Percentiles rank a stretch among this genome's conserved stretches.
Evolutionary conservation across 2,888 invertebrate genomes (phyloP).

Genomic region (Troides oblongomaculatus): DNA sequence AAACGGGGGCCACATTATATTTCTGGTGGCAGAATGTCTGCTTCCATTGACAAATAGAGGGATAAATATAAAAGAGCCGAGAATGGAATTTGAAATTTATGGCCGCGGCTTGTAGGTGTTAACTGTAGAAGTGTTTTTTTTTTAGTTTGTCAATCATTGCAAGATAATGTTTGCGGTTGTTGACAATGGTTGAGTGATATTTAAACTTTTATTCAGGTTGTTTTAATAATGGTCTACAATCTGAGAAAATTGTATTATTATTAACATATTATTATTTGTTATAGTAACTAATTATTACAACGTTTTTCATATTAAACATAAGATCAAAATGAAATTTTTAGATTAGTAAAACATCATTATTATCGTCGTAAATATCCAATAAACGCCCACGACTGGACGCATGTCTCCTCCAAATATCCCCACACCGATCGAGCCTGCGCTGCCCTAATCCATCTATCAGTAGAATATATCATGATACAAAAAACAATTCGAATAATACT

Average conservation of each 20-base stretch:
- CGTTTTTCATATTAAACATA: too few species aligned
- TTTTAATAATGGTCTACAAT: conserved; percentile 1
- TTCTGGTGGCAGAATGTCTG: conserved; percentile 39
- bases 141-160: conserved; percentile 12
- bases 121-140: not conserved
- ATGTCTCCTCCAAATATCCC: too few species aligned
- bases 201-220: not conserved
- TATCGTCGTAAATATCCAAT: too few species aligned
- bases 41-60: conserved; percentile 54
- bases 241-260: not conserved
- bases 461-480: not conserved
- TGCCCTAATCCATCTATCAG: too few species aligned
- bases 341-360: not conserved
- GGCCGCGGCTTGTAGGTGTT: conserved; percentile 32
- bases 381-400: too few species aligned
- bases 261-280: too few species aligned
- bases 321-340: too few species aligned
- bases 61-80: conserved; percentile 44
- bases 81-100: conserved; percentile 57
- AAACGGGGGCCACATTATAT: conserved; percentile 44
- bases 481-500: not conserved
- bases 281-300: too few species aligned
- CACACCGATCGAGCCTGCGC: too few species aligned
- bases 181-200: conserved; percentile 6
- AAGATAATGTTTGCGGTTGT: conserved; percentile 19